Conservation (phyloP, 2,113 vertebrate genomes). For the Lophotis ruficrista region DNA sequence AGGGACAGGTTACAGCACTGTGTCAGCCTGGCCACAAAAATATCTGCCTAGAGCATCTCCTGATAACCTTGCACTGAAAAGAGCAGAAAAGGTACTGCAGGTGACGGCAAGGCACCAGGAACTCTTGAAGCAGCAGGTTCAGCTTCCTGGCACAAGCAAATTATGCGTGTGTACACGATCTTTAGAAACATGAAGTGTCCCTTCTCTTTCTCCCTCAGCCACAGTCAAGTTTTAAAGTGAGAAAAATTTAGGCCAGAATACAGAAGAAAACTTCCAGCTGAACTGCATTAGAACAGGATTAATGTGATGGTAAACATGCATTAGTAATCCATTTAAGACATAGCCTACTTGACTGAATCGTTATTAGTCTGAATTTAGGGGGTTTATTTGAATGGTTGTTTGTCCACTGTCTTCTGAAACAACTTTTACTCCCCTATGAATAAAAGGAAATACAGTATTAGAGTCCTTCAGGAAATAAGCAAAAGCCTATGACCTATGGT, state of each 20-base stretch:
- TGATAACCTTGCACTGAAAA: background rate
- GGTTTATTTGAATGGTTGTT: background rate
- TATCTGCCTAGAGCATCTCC: background rate
- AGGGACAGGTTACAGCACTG: background rate
- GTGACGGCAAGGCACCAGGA: background rate
- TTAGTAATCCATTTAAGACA: background rate
- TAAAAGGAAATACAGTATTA: background rate
- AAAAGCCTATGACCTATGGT: background rate
- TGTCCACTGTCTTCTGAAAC: background rate
- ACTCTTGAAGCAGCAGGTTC: background rate
- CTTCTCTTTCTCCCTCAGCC: background rate
- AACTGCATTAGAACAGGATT: background rate
- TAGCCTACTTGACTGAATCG: background rate
- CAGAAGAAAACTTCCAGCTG: background rate
- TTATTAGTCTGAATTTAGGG: background rate
- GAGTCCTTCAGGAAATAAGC: background rate
- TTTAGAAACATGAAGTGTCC: background rate
- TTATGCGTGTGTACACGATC: fast-evolving
- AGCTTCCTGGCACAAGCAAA: background rate
- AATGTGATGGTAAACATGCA: background rate
- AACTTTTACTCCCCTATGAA: background rate
- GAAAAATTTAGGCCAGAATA: background rate
- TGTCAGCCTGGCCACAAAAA: background rate
- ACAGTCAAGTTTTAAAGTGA: background rate
- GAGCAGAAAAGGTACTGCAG: background rate